A percentile compares a stretch with the other conserved stretches of the same genome.
Conservation (phyloP, 2,113 vertebrate genomes). For the Gavialis gangeticus region DNA sequence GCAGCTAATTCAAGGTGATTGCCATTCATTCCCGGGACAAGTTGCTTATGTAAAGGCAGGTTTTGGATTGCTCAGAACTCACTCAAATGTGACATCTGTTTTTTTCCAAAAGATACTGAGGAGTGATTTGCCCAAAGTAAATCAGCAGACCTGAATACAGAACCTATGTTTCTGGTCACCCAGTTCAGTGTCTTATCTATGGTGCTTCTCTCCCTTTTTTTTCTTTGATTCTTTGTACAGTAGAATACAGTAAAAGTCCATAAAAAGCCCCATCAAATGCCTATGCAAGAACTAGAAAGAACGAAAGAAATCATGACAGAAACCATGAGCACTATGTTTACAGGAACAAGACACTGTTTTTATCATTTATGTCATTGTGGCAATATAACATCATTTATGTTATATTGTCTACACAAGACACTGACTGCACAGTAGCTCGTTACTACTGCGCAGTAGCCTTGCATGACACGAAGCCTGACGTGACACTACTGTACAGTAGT, state of each 20-base stretch:
- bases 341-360: not conserved
- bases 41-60: too few relatives aligned
- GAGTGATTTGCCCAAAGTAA: not conserved
- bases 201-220: not conserved
- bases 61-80: too few relatives aligned
- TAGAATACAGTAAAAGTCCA: not conserved
- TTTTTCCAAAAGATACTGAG: too few relatives aligned
- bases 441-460: too few relatives aligned
- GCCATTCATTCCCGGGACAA: too few relatives aligned
- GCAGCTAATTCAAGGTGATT: too few relatives aligned
- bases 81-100: too few relatives aligned
- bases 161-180: not conserved
- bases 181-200: not conserved
- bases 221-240: not conserved
- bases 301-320: not conserved
- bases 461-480: too few relatives aligned
- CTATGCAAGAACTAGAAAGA: not conserved
- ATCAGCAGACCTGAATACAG: not conserved
- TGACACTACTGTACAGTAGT: too few relatives aligned
- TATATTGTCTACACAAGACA: too few relatives aligned
- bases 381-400: too few relatives aligned
- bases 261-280: not conserved
- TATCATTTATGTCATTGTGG: not conserved
- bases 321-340: not conserved
- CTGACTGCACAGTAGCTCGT: too few relatives aligned